Percentiles rank a stretch among this genome's conserved stretches.
These are phyloP conservation scores for Pseudoatta argentina DNA, from an alignment of 1,140 invertebrate genomes.

Conservation along the genomic window DNA sequence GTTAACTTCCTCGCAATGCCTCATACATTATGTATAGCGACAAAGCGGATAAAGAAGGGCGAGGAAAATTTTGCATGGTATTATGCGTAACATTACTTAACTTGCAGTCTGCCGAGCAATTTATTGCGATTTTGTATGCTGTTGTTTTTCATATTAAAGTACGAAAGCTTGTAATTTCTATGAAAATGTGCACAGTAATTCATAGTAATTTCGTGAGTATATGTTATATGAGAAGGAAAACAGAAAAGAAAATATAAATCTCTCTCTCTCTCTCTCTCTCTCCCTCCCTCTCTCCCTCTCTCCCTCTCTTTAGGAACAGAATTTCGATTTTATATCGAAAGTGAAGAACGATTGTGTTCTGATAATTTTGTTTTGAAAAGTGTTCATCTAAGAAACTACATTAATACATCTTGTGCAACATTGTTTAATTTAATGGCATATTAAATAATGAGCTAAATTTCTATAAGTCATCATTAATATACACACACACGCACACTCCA, in stretches of 20 bases:
- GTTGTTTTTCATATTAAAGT: not conserved
- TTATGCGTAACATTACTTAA: conserved; percentile 29
- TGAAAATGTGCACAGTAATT: conserved; percentile 7
- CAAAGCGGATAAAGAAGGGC: conserved; percentile 7
- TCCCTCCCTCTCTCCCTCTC: no score
- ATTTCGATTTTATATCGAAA: not conserved
- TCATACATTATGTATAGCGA: conserved; percentile 47
- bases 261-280: no score
- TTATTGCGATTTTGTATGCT: conserved; percentile 8
- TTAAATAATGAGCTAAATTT: no score
- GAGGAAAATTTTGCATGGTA: conserved; percentile 31
- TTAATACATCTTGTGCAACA: no score
- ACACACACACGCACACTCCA: no score
- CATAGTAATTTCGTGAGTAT: not conserved
- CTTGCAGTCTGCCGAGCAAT: not conserved
- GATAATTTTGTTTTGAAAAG: not conserved
- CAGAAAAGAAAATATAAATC: no score
- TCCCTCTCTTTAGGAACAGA: not conserved
- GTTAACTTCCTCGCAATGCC: not conserved
- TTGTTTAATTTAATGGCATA: no score
- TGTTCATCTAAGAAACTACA: not conserved
- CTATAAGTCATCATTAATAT: no score
- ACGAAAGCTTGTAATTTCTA: not conserved
- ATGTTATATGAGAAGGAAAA: no score
- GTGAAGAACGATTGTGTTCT: not conserved